A percentile compares a stretch with the other conserved stretches of the same genome.
Evolutionary conservation across 2,113 vertebrate species (phyloP).

Genomic region (Psittacara wagleri): DNA sequence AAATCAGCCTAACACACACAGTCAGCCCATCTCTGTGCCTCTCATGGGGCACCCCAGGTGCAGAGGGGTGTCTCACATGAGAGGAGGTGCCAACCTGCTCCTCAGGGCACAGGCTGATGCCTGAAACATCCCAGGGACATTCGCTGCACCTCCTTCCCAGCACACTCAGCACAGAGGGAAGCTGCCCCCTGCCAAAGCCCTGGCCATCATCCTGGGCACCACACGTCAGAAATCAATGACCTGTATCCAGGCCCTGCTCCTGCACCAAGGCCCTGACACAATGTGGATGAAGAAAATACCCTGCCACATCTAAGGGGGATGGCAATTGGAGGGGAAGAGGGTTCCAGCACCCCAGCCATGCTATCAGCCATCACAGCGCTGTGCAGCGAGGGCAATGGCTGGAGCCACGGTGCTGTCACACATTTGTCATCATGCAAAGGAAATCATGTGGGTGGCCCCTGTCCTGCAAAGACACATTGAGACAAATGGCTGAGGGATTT

Average conservation of each 20-base stretch:
- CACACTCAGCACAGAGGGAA: fast-evolving
- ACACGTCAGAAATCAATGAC: fast-evolving
- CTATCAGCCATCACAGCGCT: fast-evolving
- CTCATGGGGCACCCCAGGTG: fast-evolving
- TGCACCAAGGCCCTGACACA: neutral
- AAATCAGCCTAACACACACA: neutral
- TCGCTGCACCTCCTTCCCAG: fast-evolving
- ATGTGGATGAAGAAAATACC: neutral
- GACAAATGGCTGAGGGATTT: neutral
- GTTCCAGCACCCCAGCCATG: neutral
- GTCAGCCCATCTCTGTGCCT: neutral
- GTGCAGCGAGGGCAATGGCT: neutral
- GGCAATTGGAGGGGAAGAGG: neutral
- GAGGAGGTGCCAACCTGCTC: neutral
- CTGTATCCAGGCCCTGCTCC: neutral
- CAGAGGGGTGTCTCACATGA: neutral
- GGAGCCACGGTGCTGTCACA: neutral
- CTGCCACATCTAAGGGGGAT: neutral
- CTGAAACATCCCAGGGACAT: neutral
- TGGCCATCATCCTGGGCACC: neutral
- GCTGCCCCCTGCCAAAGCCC: neutral
- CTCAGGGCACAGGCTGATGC: neutral
- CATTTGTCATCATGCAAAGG: neutral
- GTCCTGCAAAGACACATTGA: neutral
- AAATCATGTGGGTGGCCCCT: neutral